Base-by-base conservation (phyloP, 2,797 vertebrate genomes). In the Clarias pachynema region DNA sequence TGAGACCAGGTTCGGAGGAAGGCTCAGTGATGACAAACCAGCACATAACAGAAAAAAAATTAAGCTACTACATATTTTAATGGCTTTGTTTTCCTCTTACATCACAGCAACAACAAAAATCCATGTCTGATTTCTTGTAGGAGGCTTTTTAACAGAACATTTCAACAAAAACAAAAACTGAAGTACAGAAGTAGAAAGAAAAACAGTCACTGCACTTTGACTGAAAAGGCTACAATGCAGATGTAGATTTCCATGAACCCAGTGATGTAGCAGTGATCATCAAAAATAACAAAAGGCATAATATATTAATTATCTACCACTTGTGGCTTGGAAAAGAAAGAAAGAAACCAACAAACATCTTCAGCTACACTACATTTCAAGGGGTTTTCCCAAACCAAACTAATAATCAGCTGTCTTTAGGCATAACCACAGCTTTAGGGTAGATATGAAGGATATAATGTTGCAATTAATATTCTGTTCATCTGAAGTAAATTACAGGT, bases 41-140 rank as follows among this genome's bases (percentile, higher is more conserved):
- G 79, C 73, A 29, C 24, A 65, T 69, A 49, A n/a, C 6, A 31
- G 49, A 66, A 73, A 8, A 5, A 53, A 0, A 53, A 44, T 16
- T 29, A 37, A 84, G 31, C 14, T 74, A 69, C 59, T 78, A 34
- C 60, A 78, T 70, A 62, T 82, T 59, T 84, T 79, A 86, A 89
- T 88, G 89, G 88, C 88, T 73, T 62, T 78, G 16, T 84, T 73
- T 72, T 68, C 56, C 81, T 72, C 66, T 75, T 22, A 29, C 62
- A 83, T 18, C 66, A 75, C 63, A 84, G 14, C 63, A 84, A 22
- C 18, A 29, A 29, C 44, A 53, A 16, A 65, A 40, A 63, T 9
- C 22, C 3, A 44, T 34, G 3, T 18, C 15, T 29, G 78, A 16
- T 80, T 65, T 66, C 15, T 80, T 2, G 53, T 3, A 49, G 40